Evolutionary conservation across 2,113 vertebrate genomes (phyloP).

Genomic region (Ailuropoda melanoleuca): DNA sequence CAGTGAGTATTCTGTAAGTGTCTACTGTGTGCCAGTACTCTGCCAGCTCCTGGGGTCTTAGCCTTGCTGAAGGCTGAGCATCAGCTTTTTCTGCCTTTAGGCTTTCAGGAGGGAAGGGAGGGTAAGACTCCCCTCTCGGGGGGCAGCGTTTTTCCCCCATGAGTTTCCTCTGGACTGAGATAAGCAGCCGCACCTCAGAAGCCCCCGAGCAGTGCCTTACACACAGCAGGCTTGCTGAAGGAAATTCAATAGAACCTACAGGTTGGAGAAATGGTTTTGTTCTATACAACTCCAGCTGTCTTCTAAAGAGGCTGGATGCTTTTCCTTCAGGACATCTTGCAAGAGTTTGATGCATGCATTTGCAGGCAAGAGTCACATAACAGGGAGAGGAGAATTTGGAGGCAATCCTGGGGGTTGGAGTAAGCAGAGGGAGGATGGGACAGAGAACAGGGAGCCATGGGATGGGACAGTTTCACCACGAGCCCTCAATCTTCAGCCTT

Average conservation of each 20-base stretch:
- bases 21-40: neutral
- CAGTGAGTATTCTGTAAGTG: neutral
- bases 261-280: neutral
- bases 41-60: neutral
- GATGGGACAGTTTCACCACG: neutral
- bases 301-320: neutral
- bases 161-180: neutral
- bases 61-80: neutral
- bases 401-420: neutral
- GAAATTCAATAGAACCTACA: neutral
- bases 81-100: neutral
- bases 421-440: neutral
- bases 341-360: neutral
- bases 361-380: neutral
- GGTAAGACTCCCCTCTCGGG: neutral
- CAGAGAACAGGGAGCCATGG: neutral
- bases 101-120: neutral
- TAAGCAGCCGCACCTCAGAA: neutral
- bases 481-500: neutral
- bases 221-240: neutral
- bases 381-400: neutral
- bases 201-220: neutral
- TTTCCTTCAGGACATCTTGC: neutral
- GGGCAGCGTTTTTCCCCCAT: neutral
- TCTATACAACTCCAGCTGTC: neutral